These are phyloP conservation scores for Acanthosoma haemorrhoidale DNA, from an alignment of 2,888 invertebrate genomes.

Conservation along the genomic window DNA sequence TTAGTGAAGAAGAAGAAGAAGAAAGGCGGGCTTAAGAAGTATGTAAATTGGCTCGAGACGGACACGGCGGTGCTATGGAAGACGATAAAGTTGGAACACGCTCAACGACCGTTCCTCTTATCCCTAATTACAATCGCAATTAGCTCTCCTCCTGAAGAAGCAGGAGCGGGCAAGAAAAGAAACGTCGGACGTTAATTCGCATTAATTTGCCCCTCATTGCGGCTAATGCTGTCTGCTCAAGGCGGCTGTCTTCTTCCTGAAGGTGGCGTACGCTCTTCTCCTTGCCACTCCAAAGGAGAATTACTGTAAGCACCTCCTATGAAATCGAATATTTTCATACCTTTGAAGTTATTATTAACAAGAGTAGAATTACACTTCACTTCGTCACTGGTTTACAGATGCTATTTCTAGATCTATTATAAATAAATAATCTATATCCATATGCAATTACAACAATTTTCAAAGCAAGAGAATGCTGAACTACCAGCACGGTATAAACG, in stretches of 20 bases:
- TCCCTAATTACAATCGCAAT: constrained; percentile 7
- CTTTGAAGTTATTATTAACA: too few species aligned
- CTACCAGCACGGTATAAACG: too few species aligned
- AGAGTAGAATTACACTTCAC: too few species aligned
- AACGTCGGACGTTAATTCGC: background rate
- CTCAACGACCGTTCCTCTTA: background rate
- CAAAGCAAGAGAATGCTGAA: too few species aligned
- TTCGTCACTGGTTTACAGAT: too few species aligned
- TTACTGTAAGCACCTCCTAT: too few species aligned
- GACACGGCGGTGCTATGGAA: background rate
- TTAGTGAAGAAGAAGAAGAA: background rate
- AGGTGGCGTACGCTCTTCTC: background rate
- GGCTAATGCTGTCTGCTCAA: background rate
- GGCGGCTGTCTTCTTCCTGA: background rate
- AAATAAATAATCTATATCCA: too few species aligned
- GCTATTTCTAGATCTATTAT: too few species aligned
- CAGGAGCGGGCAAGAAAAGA: background rate
- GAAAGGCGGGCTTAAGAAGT: background rate
- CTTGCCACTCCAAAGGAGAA: too few species aligned
- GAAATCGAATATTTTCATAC: too few species aligned
- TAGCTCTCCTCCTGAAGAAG: background rate
- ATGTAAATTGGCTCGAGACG: background rate
- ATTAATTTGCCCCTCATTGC: background rate
- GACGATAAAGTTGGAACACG: constrained; percentile 1
- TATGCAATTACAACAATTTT: too few species aligned